Conservation (phyloP, 2,888 invertebrate species). For the Saturnia japonica region DNA sequence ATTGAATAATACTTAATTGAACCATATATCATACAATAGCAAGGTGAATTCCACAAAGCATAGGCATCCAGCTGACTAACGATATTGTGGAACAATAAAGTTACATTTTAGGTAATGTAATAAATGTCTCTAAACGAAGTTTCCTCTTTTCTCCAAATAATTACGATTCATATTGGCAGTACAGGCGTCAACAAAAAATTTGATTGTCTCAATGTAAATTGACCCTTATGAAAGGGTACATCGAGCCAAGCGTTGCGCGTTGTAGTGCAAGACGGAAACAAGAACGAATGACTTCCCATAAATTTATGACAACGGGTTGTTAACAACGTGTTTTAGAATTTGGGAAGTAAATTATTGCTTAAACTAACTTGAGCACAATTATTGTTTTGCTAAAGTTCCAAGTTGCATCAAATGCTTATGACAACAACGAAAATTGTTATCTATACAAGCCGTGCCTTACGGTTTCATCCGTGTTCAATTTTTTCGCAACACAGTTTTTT, state of each 20-base stretch:
- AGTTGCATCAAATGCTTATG: not conserved
- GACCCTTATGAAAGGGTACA: not conserved
- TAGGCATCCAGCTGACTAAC: too few species aligned
- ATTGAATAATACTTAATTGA: too few species aligned
- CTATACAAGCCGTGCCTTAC: too few species aligned
- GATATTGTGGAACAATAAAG: too few species aligned
- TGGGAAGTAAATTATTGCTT: constrained; percentile 2
- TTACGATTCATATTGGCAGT: not conserved
- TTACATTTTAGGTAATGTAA: too few species aligned
- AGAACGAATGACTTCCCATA: constrained; percentile 12
- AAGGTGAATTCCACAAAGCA: too few species aligned
- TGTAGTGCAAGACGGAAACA: constrained; percentile 2
- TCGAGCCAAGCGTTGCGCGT: not conserved
- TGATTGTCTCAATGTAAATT: not conserved
- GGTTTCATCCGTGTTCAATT: too few species aligned
- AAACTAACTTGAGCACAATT: not conserved
- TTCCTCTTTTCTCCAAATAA: too few species aligned
- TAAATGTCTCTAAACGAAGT: too few species aligned
- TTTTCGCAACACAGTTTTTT: too few species aligned
- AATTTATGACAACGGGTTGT: constrained; percentile 16
- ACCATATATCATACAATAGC: too few species aligned
- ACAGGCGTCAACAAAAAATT: not conserved
- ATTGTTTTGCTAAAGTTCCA: not conserved
- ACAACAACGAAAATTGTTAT: not conserved
- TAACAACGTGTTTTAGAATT: constrained; percentile 9